Percentiles rank a stretch among this genome's conserved stretches.
Conservation (phyloP, 2,888 invertebrate species). For the Drosophila tanythrix region DNA sequence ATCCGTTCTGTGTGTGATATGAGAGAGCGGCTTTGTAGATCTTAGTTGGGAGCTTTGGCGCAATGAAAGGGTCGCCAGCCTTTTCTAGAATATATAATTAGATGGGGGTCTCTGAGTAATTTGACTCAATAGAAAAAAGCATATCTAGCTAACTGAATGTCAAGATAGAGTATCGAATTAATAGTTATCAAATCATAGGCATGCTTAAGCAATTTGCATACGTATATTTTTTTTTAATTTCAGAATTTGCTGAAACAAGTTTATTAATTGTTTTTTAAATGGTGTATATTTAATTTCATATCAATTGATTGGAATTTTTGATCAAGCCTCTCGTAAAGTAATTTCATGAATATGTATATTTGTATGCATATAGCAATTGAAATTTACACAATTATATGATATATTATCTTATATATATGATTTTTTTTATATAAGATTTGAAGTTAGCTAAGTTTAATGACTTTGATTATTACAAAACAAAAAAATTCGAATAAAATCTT, state of each 20-base stretch:
- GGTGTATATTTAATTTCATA: not conserved
- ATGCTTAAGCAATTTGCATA: not conserved
- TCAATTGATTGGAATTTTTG: not conserved
- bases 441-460: not conserved
- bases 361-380: not conserved
- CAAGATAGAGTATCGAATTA: not conserved
- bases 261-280: not conserved
- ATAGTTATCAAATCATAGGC: not conserved
- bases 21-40: constrained; percentile 10
- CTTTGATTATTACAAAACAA: not conserved
- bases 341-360: not conserved
- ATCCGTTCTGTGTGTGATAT: constrained; percentile 41
- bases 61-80: not conserved
- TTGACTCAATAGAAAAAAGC: not conserved
- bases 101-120: not conserved
- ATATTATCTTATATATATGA: not conserved
- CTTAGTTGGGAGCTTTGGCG: constrained; percentile 11
- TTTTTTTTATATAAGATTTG: not conserved
- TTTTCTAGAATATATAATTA: constrained; percentile 8
- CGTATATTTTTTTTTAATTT: not conserved
- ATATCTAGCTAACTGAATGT: not conserved
- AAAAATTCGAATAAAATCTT: not conserved
- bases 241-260: not conserved
- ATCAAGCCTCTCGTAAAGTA: not conserved
- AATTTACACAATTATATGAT: not conserved